Base-by-base conservation (phyloP, 1,140 invertebrate genomes). In the Macrobrachium nipponense region DNA sequence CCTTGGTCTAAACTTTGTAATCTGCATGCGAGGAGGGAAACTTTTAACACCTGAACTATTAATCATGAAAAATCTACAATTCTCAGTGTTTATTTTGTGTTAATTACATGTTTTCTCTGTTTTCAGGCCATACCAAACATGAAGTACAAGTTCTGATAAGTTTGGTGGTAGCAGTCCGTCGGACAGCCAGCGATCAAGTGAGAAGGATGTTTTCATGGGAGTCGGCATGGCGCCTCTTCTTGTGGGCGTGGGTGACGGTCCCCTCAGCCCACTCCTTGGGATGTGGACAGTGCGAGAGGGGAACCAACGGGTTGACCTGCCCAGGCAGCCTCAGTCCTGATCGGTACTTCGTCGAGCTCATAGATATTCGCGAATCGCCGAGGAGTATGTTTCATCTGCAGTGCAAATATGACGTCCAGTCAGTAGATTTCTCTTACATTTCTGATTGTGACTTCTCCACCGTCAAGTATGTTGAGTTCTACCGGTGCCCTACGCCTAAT, bases 381-480 rank as follows among this genome's bases (percentile, higher is more conserved):
- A 51, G 80, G 7, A 72, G 62, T 70, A 59, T 15, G 17, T 23
- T 86, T 17, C 59, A 59, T 11, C 14, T 78, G 23, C 11, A 43
- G 51, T 86, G 83, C 23, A 20, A 43, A 10, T 7, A 58, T 73
- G 20, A 14, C 23, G 51, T 77, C 12, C 5, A 20, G 20, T 23
- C 59, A 12, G n/a, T 86, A 7, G 27, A 86, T 23, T 59, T 79
- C 17, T 73, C 83, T 0, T 44, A 73, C 5, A 66, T 80, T 36
- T 15, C 79, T 5, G 83, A 72, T 7, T 86, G 83, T 51, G 36
- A 62, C n/a, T 86, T 86, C 43, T 62, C 83, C 17, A 15, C 66
- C 4, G 68, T 86, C 4, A 58, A 61, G 2, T 73, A 73, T 72
- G 77, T 86, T 23, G 7, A n/a, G 23, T 80, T 86, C 64, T 4